These are phyloP conservation scores for Nasonia giraulti DNA, from an alignment of 1,140 invertebrate species.

Conservation along the genomic window DNA sequence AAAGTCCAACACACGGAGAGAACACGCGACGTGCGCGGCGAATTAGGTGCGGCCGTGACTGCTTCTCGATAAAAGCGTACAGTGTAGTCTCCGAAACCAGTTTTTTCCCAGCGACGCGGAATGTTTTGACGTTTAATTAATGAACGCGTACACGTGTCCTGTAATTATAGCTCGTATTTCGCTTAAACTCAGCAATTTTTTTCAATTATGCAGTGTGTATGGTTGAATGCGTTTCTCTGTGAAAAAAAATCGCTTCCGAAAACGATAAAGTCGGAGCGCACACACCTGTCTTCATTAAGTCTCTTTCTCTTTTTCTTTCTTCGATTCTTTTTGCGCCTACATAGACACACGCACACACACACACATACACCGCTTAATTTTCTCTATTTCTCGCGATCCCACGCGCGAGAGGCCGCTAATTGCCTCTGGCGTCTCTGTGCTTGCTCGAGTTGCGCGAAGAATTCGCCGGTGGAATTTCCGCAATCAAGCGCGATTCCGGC, in stretches of 20 bases:
- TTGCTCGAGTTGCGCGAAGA: neutral
- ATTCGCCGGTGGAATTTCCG: slow-evolving; percentile 16
- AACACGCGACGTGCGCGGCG: neutral
- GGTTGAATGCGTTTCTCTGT: neutral
- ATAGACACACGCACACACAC: neutral
- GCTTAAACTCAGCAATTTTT: no score
- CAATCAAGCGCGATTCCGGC: slow-evolving; percentile 7
- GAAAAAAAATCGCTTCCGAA: neutral
- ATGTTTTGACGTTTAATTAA: slow-evolving; percentile 1
- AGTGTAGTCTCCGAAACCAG: neutral
- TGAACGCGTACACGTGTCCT: neutral
- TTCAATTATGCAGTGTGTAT: neutral
- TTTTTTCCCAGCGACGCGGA: neutral
- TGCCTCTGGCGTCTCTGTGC: slow-evolving; percentile 27
- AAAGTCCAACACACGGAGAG: neutral
- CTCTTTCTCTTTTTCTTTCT: neutral
- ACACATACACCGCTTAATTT: slow-evolving; percentile 2
- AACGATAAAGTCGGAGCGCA: neutral
- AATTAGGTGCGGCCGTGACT: neutral
- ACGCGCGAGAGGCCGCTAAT: no score
- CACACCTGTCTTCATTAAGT: slow-evolving; percentile 1
- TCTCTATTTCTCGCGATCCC: slow-evolving; percentile 12
- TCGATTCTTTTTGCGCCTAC: neutral
- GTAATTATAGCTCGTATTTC: neutral
- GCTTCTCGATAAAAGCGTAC: neutral